Evolutionary conservation across 2,113 vertebrate species (phyloP).

Genomic region (Zeus faber): DNA sequence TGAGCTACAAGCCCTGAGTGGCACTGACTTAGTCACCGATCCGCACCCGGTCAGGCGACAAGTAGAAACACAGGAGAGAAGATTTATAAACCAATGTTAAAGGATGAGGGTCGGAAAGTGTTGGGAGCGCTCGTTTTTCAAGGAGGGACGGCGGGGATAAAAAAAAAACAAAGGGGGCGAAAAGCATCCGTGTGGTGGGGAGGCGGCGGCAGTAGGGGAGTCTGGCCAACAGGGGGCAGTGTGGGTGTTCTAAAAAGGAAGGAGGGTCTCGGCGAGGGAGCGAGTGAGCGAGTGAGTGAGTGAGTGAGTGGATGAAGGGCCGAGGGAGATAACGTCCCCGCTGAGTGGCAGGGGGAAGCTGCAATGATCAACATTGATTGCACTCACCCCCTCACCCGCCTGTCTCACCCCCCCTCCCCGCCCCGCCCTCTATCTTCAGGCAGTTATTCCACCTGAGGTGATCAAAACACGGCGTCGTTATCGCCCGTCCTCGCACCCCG

Average conservation of each 20-base stretch:
- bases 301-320: background rate
- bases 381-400: slow-evolving; percentile 37
- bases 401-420: slow-evolving; percentile 45
- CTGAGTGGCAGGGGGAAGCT: slow-evolving; percentile 70
- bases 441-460: no score
- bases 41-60: slow-evolving; percentile 55
- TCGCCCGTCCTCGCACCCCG: no score
- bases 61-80: no score
- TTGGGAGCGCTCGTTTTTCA: slow-evolving; percentile 57
- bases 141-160: slow-evolving; percentile 23
- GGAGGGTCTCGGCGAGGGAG: slow-evolving; percentile 1
- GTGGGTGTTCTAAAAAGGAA: slow-evolving; percentile 66
- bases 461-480: no score
- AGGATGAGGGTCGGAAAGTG: slow-evolving; percentile 51
- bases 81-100: slow-evolving; percentile 66
- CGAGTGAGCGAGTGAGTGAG: slow-evolving; percentile 20
- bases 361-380: slow-evolving; percentile 70
- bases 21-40: slow-evolving; percentile 64
- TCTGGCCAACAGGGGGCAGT: slow-evolving; percentile 77
- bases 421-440: no score
- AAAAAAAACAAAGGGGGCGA: no score
- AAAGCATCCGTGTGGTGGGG: background rate
- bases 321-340: slow-evolving; percentile 53
- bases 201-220: slow-evolving; percentile 23
- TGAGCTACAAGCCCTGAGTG: slow-evolving; percentile 71